Evolutionary conservation across 1,140 invertebrate genomes (phyloP), one percentile per base, ranked within the genome.

Genomic region (Pollicipes pollicipes): DNA sequence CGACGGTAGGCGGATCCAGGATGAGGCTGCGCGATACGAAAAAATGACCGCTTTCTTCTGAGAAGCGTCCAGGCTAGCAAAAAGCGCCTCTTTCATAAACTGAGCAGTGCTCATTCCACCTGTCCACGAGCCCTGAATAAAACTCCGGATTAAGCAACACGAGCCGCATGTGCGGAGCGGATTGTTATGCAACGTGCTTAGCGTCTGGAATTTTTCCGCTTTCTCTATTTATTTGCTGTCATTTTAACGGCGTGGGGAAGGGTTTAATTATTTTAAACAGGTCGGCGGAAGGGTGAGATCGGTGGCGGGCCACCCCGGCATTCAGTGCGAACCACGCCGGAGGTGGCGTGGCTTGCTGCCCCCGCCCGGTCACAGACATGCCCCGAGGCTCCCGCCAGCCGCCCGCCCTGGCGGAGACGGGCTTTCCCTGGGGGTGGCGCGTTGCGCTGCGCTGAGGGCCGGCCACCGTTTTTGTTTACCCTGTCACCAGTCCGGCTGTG

Each of bases 151-250:
- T n/a, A n/a, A n/a, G n/a, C n/a, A n/a, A n/a, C n/a, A n/a, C n/a
- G n/a, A n/a, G n/a, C n/a, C n/a, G n/a, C n/a, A n/a, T n/a, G n/a
- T n/a, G n/a, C n/a, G 2, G 45, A 21, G 17, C 13, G 45, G 21
- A 58, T 58, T 58, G 45, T 58, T 10, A 58, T 58, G 45, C 45
- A 58, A 58, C 17, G 13, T 21, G 6, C 45, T n/a, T n/a, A 21
- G 45, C 45, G 45, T 58, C 2, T 2, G 45, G 45, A 58, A 58
- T 58, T 58, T 21, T 58, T 21, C 45, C 24, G 45, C 45, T 58
- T 58, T 58, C 45, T 58, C 45, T 58, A 58, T 58, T 58, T 58
- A 58, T 58, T 58, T 58, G 24, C 45, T 58, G 45, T 58, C 45
- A 58, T 58, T 58, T 58, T 58, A 58, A 58, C 45, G 24, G 45